Evolutionary conservation across 2,888 invertebrate genomes (phyloP).

Genomic region (Brachypterus glaber): DNA sequence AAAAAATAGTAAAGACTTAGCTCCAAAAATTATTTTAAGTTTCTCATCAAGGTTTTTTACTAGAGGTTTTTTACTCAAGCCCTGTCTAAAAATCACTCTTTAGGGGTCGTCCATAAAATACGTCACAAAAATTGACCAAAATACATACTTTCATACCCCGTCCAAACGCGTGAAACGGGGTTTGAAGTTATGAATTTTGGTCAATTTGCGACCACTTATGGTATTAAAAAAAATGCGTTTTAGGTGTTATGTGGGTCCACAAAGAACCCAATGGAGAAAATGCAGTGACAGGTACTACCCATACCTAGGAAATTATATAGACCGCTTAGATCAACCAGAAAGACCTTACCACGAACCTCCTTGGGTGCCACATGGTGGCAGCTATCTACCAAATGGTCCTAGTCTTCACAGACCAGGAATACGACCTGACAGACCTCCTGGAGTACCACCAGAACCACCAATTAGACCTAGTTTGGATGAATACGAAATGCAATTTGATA

Average conservation of each 20-base stretch:
- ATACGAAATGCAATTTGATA: slow-evolving; percentile 37
- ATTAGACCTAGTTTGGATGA: slow-evolving; percentile 38
- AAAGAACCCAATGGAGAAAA: slow-evolving; percentile 74
- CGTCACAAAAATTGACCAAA: no score
- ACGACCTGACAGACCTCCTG: slow-evolving; percentile 32
- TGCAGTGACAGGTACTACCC: slow-evolving; percentile 78
- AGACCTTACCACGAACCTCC: slow-evolving; percentile 20
- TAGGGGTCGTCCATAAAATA: no score
- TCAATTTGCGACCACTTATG: no score
- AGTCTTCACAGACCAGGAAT: slow-evolving; percentile 24
- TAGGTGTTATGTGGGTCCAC: slow-evolving; percentile 78
- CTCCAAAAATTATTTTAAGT: no score
- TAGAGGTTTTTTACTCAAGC: no score
- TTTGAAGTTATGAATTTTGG: no score
- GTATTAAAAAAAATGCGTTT: slow-evolving; percentile 13
- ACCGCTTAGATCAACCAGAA: slow-evolving; percentile 24
- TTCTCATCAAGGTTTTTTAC: no score
- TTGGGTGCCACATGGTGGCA: slow-evolving; percentile 17
- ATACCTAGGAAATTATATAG: slow-evolving; percentile 37
- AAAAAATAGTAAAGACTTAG: no score
- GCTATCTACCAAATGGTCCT: slow-evolving; percentile 20
- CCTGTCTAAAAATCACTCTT: no score
- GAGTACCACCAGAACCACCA: slow-evolving; percentile 36
- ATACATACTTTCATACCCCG: no score
- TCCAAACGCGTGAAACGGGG: no score